phyloP scores from a whole-genome alignment of 2,888 invertebrate genomes.

The Athetis lepigone region DNA sequence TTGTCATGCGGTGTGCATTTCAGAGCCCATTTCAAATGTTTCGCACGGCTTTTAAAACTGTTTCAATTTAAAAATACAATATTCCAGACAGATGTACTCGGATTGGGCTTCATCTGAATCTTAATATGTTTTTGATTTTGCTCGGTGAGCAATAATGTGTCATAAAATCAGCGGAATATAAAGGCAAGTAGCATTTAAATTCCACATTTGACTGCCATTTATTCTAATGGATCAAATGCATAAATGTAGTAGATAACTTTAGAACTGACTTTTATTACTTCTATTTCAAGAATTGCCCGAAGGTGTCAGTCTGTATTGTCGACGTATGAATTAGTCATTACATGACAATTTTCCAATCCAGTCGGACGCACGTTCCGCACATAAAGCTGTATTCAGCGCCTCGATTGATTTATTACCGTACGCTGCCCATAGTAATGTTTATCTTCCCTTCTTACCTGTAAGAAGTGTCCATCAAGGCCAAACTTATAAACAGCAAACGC shows the following conservation, averaged over 20 bases:
- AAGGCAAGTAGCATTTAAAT: constrained; percentile 1
- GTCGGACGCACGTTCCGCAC: constrained; percentile 75
- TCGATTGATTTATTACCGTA: constrained; percentile 83
- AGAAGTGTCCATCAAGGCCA: constrained; percentile 53
- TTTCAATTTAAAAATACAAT: constrained; percentile 28
- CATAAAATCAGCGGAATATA: constrained; percentile 9
- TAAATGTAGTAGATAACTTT: constrained; percentile 14
- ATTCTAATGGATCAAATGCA: background rate
- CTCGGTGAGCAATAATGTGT: background rate
- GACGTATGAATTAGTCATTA: constrained; percentile 60
- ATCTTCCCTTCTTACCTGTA: constrained; percentile 67
- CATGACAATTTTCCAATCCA: constrained; percentile 65
- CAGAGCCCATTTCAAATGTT: constrained; percentile 18
- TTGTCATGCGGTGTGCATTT: constrained; percentile 15
- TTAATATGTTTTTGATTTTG: constrained; percentile 14
- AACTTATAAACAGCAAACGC: constrained; percentile 42
- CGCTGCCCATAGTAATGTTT: constrained; percentile 83
- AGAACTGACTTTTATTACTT: constrained; percentile 37
- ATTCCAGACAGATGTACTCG: constrained; percentile 2
- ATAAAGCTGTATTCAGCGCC: constrained; percentile 79
- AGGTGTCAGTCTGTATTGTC: constrained; percentile 32
- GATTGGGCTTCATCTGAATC: constrained; percentile 16
- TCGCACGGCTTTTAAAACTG: constrained; percentile 7
- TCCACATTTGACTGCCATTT: background rate
- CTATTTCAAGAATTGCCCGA: constrained; percentile 27